Evolutionary conservation across 2,888 invertebrate species (phyloP), one percentile per base, ranked within the genome.

Genomic region (Parasteatoda lunata): DNA sequence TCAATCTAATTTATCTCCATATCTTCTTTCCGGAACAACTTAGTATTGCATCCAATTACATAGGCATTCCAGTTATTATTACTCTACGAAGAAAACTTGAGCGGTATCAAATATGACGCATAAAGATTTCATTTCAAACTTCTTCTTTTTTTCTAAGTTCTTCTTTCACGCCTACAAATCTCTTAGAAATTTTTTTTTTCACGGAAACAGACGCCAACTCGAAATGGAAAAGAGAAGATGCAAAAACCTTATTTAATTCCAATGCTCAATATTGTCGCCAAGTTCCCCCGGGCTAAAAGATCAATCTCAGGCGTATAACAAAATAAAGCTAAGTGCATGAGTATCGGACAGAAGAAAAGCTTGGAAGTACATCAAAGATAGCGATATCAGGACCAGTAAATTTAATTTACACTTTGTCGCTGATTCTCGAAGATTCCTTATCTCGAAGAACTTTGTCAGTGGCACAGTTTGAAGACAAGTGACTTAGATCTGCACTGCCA

Each of bases 221-320:
- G 5, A 8, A 48, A 64, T 13, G 49, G 59, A 45, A 66, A 48
- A 65, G 65, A 77, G 76, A 59, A 65, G 77, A 84, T 78, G 84
- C 84, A 84, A 84, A 84, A 84, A 73, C 73, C 78, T 84, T 84
- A 84, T 84, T 84, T 84, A 84, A 84, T 84, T 84, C 84, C 78
- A 66, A 75, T 75, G 78, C 68, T 78, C 84, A 78, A 84, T 84
- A 84, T 84, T 78, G 84, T 78, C 78, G 72, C 71, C 72, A 13
- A 59, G 75, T 49, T 11, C 64, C 66, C 85, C 65, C 80, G 47
- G 85, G 85, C 66, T 72, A 71, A 80, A 77, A 76, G 85, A 86
- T 86, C 85, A 86, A 86, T 86, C 80, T 80, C 80, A 72, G 76
- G 65, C 80, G 48, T 80, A 70, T 80, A 86, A 86, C 76, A 76